Base-by-base conservation (phyloP, 2,888 invertebrate species). In the Gymnosoma rotundatum region DNA sequence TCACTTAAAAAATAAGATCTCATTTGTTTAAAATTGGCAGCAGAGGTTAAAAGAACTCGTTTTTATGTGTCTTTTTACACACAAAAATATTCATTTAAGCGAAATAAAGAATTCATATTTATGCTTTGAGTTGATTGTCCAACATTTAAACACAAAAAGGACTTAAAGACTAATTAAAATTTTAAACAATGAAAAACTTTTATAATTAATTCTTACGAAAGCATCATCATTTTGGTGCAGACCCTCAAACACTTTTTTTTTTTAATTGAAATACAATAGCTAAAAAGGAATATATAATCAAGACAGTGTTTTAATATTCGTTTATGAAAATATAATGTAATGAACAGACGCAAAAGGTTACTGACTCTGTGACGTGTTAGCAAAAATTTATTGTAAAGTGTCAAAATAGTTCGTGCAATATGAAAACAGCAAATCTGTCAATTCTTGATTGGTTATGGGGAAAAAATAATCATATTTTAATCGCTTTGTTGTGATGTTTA, bases 131-230 rank as follows among this genome's bases (percentile, higher is more conserved):
- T n/a, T 45, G 20, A 63, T 36, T 54, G 5, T 25, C 7, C 14
- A 14, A 60, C 20, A 50, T 56, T 32, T 18, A 18, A 64, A 72
- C 58, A 45, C 42, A 42, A 50, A 52, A 60, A 61, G 61, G 66
- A 36, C 7, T 36, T 60, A 67, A 45, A 32, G 3, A 61, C 45
- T 67, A 36, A 14, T 79, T 50, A 50, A 61, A 42, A 61, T 25
- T 61, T 1, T 16, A 63, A 10, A 50, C n/a, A 56, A 48, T 56
- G 45, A 52, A 67, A 60, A 76, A 69, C 60, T 42, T 78, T 69
- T 78, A 32, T 50, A 76, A 52, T 60, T 52, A 50, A 56, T 58
- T 12, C 48, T 58, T 45, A n/a, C 9, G 42, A 42, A n/a, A 25
- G 16, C 32, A 32, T 32, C 32, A 32, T 32, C 32, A 7, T 32